These are phyloP conservation scores for Drosophila barbarae DNA, from an alignment of 2,888 invertebrate genomes.

Conservation along the genomic window DNA sequence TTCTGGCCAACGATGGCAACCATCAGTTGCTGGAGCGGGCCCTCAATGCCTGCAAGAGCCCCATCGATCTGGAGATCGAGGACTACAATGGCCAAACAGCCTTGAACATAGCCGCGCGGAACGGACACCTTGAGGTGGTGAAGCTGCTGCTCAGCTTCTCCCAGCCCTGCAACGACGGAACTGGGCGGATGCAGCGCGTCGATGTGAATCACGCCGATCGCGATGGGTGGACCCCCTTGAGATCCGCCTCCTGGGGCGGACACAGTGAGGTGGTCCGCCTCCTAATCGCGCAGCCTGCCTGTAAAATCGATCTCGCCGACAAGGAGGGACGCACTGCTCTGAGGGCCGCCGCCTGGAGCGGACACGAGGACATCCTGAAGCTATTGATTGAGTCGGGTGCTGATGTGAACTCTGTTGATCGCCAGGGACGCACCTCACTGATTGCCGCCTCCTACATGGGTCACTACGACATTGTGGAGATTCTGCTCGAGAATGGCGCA, in stretches of 20 bases:
- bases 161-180: constrained; percentile 77
- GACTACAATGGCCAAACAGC: constrained; percentile 92
- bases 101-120: constrained; percentile 90
- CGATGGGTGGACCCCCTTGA: constrained; percentile 93
- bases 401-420: constrained; percentile 90
- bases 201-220: constrained; percentile 88
- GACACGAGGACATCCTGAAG: constrained; percentile 91
- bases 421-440: constrained; percentile 93
- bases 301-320: constrained; percentile 92
- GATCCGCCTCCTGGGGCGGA: constrained; percentile 98
- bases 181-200: constrained; percentile 81
- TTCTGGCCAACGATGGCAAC: constrained; percentile 88
- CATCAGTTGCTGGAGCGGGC: constrained; percentile 84
- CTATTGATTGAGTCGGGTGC: constrained; percentile 88
- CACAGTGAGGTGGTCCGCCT: constrained; percentile 92
- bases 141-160: constrained; percentile 81
- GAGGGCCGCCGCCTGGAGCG: constrained; percentile 95
- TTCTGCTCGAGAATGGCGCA: constrained; percentile 89
- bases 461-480: constrained; percentile 93
- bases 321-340: constrained; percentile 93
- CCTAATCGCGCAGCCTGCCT: constrained; percentile 86
- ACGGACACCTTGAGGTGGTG: constrained; percentile 87
- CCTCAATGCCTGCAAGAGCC: constrained; percentile 82
- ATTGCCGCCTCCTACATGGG: constrained; percentile 98
- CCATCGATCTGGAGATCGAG: constrained; percentile 82